These are phyloP conservation scores for Lamprotornis superbus DNA, from an alignment of 2,113 vertebrate genomes.

Conservation along the genomic window DNA sequence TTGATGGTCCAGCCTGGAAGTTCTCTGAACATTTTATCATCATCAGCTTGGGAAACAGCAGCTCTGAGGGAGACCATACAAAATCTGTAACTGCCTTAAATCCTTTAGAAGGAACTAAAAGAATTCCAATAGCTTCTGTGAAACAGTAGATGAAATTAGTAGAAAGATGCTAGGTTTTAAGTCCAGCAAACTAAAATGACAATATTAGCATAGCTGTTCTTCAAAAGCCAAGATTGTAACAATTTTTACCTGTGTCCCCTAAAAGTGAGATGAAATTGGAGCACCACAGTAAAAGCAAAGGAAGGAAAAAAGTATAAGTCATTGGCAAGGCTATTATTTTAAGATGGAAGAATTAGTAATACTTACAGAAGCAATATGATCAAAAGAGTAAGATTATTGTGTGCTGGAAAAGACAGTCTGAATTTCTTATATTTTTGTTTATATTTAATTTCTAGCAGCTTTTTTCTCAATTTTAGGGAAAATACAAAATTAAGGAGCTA, in stretches of 20 bases:
- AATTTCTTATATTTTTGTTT: not conserved
- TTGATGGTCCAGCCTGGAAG: not conserved
- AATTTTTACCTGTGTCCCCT: not conserved
- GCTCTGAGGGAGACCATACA: not conserved
- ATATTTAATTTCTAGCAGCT: not conserved
- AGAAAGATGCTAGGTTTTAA: not conserved
- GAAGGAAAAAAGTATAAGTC: not conserved
- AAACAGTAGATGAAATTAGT: not conserved
- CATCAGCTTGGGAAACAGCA: not conserved
- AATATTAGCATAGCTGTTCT: not conserved
- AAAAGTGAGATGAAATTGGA: not conserved
- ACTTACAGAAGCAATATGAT: not conserved
- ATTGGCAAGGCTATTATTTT: not conserved
- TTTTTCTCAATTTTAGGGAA: not conserved
- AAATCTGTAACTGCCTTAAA: not conserved
- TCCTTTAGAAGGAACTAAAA: not conserved
- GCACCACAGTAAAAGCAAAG: not conserved
- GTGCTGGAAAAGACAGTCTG: not conserved
- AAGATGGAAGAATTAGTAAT: not conserved
- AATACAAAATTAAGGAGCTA: not conserved
- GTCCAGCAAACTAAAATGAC: not conserved
- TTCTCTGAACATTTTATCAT: not conserved
- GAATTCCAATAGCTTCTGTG: not conserved
- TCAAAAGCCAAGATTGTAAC: not conserved
- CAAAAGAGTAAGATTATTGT: not conserved